Evolutionary conservation across 2,888 invertebrate species (phyloP), one percentile per base, ranked within the genome.

Genomic region (Melanargia galathea): DNA sequence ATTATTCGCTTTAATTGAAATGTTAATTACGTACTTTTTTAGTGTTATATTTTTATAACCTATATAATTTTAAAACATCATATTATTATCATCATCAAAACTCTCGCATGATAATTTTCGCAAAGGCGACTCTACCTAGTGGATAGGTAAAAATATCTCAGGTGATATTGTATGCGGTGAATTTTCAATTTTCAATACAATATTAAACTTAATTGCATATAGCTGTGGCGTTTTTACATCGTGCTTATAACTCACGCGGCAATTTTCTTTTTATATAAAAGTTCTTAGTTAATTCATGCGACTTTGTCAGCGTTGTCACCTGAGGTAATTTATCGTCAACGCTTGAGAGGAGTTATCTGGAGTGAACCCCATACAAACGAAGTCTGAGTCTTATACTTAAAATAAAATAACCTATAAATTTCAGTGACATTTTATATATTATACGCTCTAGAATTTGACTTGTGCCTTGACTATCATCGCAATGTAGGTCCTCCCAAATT

Each of bases 121-220:
- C 16, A 8, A 51, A n/a, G 7, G 1, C 52, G 20, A 13, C 35
- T 52, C 52, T 52, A 33, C 10, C 7, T 0, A 1, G 16, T 33
- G 5, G 3, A 26, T 26, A 26, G 24, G 24, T 20, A 52, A 33
- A 22, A 35, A 52, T 52, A 18, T 52, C 33, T 52, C 6, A 1
- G 52, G 7, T 6, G 20, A 20, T 35, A 35, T 33, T 52, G 20
- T 13, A 51, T 4, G 52, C 20, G 20, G 58, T 58, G 58, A 58
- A 58, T 58, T 58, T 58, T 58, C 58, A 58, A 58, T 58, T 58
- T 58, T 58, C 56, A 45, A 45, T 55, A 55, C 40, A 11, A 43
- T 54, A 55, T 43, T 43, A 43, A 43, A 26, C 10, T 52, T 52
- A 52, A 52, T 52, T 52, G 52, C 52, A 7, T 33, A 52, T 52